phyloP scores from a whole-genome alignment of 2,797 vertebrate genomes.

The Xiphorhynchus erythropygius region DNA sequence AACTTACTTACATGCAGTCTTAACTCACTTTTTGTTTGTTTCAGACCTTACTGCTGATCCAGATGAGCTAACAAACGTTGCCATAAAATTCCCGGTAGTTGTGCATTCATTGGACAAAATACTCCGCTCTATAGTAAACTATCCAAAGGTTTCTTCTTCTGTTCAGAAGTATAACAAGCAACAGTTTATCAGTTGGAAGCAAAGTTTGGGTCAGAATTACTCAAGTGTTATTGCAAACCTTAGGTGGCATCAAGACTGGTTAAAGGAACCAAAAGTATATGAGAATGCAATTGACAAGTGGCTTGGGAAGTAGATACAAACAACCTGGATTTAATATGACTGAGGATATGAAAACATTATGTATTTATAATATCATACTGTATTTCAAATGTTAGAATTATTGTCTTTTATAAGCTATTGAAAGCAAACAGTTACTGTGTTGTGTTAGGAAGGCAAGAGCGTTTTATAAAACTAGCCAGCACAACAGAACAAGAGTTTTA shows the following conservation, averaged over 20 bases:
- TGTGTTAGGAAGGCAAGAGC: background rate
- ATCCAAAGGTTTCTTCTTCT: conserved; percentile 83
- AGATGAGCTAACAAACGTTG: conserved; percentile 88
- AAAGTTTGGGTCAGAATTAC: conserved; percentile 85
- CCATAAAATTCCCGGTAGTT: conserved; percentile 76
- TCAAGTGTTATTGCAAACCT: conserved; percentile 86
- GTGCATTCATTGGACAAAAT: conserved; percentile 80
- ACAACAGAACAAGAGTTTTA: background rate
- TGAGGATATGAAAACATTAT: background rate
- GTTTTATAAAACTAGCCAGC: background rate
- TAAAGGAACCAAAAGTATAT: conserved; percentile 78
- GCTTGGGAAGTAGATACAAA: conserved; percentile 68
- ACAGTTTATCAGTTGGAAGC: conserved; percentile 85
- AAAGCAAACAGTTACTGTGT: background rate
- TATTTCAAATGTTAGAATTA: background rate
- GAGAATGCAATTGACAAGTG: conserved; percentile 85
- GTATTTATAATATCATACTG: background rate
- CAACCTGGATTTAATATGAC: background rate
- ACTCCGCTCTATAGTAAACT: conserved; percentile 84
- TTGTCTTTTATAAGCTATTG: background rate
- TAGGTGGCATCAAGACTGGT: conserved; percentile 93
- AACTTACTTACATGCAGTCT: background rate
- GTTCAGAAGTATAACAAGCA: conserved; percentile 91
- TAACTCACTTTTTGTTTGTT: conserved; percentile 34
- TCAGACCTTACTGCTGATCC: conserved; percentile 87